Conservation (phyloP, 2,888 invertebrate species). For the Cephus spinipes region DNA sequence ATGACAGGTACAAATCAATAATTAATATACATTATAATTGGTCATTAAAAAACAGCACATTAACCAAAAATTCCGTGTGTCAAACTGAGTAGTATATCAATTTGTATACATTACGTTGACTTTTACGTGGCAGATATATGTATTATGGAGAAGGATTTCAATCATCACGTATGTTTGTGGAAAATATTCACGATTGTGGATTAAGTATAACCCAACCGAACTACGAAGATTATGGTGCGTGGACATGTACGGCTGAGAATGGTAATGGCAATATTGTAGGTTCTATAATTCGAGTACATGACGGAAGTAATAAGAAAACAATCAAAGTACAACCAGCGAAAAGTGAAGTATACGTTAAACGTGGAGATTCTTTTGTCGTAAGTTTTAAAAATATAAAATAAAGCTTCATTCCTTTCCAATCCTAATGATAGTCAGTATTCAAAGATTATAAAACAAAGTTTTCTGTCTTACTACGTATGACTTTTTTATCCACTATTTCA, state of each 20-base stretch:
- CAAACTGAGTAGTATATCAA: slow-evolving; percentile 11
- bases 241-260: slow-evolving; percentile 47
- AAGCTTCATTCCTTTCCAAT: neutral
- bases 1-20: slow-evolving; percentile 38
- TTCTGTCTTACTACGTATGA: too few relatives aligned
- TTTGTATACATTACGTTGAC: slow-evolving; percentile 8
- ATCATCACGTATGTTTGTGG: slow-evolving; percentile 12
- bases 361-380: slow-evolving; percentile 47
- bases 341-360: slow-evolving; percentile 42
- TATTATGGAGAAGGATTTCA: slow-evolving; percentile 46
- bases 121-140: slow-evolving; percentile 40
- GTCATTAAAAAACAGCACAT: slow-evolving; percentile 4
- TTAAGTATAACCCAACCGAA: slow-evolving; percentile 46
- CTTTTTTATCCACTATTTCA: slow-evolving; percentile 24
- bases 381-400: slow-evolving; percentile 8
- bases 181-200: slow-evolving; percentile 42
- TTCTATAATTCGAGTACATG: slow-evolving; percentile 21
- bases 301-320: neutral
- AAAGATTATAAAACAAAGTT: too few relatives aligned
- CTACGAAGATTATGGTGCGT: slow-evolving; percentile 48
- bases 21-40: neutral
- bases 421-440: too few relatives aligned
- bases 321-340: neutral
- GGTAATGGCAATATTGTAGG: slow-evolving; percentile 7
- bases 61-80: slow-evolving; percentile 9